Base-by-base conservation (phyloP, 2,113 vertebrate species). In the Seriola aureovittata region DNA sequence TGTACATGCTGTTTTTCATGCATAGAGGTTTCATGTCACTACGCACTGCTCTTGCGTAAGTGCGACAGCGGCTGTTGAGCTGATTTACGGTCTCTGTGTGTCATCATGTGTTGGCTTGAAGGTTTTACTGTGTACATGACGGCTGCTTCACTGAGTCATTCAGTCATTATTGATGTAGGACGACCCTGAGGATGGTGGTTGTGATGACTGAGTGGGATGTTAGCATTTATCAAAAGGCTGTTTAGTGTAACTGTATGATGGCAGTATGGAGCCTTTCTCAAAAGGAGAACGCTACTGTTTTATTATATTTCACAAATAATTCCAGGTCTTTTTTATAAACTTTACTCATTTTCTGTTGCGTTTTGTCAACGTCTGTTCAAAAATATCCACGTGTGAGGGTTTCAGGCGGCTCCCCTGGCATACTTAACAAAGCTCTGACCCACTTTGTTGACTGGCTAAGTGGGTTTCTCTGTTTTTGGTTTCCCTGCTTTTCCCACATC, bases 401-500 rank as follows among this genome's bases (percentile, higher is more conserved):
- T 85, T 36, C 77, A 84, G 78, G 79, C 88, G 64, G 87, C 75
- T 73, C 85, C 79, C 82, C 65, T 83, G 64, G 75, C 80, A 73
- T 73, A 44, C 73, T 84, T 84, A 82, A 84, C 78, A 87, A 67
- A 82, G 82, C 83, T 85, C 68, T 91, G 85, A 90, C 91, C 90
- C 85, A 88, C 62, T 92, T 92, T 83, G 34, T 75, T 54, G 73
- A 78, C 73, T 38, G 38, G 62, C 66, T 86, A 81, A 92, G 89
- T 91, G 88, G 75, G 75, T 86, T 91, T 89, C 77, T 86, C 89
- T 91, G 86, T 82, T 87, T 92, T 81, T 62, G 72, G 69, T 85
- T 84, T 70, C 75, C 82, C 40, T 64, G 81, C 77, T 86, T 87
- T 81, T 81, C 71, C 64, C 80, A 72, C 70, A 21, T 80, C 52